Percentiles rank a stretch among this genome's conserved stretches.
Conservation (phyloP, 1,140 invertebrate genomes). For the Pseudomyrmex dendroicus region DNA sequence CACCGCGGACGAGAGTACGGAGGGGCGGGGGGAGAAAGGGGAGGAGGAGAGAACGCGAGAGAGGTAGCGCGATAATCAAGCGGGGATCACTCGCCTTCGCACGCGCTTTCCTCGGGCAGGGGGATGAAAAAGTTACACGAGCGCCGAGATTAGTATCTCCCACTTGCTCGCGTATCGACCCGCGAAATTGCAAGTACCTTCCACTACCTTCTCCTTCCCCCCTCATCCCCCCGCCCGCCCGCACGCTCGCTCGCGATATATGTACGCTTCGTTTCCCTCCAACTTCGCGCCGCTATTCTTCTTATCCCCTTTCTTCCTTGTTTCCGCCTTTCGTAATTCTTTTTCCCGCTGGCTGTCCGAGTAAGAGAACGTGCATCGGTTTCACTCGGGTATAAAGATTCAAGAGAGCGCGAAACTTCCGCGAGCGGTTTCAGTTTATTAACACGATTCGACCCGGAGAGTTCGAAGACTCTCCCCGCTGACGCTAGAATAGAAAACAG, state of each 20-base stretch:
- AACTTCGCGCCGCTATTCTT: slow-evolving; percentile 38
- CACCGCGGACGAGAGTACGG: no score
- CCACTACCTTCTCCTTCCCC: not conserved
- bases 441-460: not conserved
- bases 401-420: slow-evolving; percentile 41
- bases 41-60: no score
- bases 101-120: not conserved
- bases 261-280: slow-evolving; percentile 59
- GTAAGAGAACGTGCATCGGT: slow-evolving; percentile 27
- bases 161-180: slow-evolving; percentile 63
- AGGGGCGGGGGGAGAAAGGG: no score
- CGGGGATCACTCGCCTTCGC: slow-evolving; percentile 51
- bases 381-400: slow-evolving; percentile 32
- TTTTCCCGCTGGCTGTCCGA: slow-evolving; percentile 27
- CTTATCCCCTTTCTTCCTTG: slow-evolving; percentile 47
- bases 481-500: not conserved
- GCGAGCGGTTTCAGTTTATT: slow-evolving; percentile 42
- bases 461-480: not conserved
- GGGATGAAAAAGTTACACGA: slow-evolving; percentile 58
- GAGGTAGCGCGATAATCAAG: slow-evolving; percentile 41
- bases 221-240: not conserved
- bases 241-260: slow-evolving; percentile 11
- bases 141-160: slow-evolving; percentile 68
- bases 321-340: slow-evolving; percentile 50
- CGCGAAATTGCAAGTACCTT: slow-evolving; percentile 61